A percentile compares a stretch with the other conserved stretches of the same genome.
Conservation (phyloP, 2,888 invertebrate species). For the Lasius platythorax region DNA sequence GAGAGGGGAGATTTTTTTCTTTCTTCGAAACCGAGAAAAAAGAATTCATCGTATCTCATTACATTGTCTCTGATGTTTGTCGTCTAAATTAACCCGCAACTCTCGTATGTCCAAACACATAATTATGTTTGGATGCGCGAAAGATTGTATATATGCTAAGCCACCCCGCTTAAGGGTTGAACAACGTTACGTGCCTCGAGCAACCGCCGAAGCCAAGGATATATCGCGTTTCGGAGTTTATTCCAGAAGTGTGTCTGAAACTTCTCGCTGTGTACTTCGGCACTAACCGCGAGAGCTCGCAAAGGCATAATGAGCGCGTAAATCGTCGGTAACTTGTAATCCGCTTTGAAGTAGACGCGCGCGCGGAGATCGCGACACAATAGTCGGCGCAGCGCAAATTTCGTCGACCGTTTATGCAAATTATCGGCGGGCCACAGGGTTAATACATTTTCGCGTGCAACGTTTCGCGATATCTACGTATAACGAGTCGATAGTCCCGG, state of each 20-base stretch:
- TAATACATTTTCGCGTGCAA: conserved; percentile 71
- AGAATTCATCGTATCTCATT: neutral
- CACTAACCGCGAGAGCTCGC: conserved; percentile 59
- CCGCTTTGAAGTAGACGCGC: conserved; percentile 71
- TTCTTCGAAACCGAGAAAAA: neutral
- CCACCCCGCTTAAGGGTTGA: conserved; percentile 24
- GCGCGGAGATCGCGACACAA: conserved; percentile 50
- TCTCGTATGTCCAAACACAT: neutral
- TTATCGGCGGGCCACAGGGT: conserved; percentile 69
- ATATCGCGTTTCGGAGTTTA: conserved; percentile 54
- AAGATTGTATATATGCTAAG: conserved; percentile 22
- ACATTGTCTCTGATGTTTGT: no score
- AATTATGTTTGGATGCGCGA: conserved; percentile 26
- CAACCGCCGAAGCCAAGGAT: conserved; percentile 43
- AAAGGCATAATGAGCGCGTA: conserved; percentile 69
- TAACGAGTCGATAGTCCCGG: conserved; percentile 49
- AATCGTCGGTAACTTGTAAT: conserved; percentile 74
- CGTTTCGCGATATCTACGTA: conserved; percentile 51
- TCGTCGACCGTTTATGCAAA: conserved; percentile 74
- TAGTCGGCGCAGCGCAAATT: conserved; percentile 62
- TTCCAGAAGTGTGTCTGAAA: conserved; percentile 57
- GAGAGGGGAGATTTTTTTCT: no score
- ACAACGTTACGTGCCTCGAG: conserved; percentile 43
- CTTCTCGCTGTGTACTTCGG: conserved; percentile 46
- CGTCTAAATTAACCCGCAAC: neutral